Evolutionary conservation across 2,797 vertebrate species (phyloP).

Genomic region (Tauraco hartlaubi): DNA sequence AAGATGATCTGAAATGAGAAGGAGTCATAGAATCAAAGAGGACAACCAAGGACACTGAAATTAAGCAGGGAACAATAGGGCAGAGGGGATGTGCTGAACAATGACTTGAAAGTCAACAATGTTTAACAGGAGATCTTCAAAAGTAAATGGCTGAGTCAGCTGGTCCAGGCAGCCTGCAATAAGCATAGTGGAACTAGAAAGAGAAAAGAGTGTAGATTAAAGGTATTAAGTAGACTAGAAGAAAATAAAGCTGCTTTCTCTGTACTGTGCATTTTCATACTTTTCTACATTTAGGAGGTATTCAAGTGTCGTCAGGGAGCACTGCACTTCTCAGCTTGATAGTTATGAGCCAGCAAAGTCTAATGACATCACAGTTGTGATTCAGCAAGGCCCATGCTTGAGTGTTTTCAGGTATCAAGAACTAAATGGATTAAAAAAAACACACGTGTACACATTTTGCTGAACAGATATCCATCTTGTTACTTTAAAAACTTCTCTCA

Average conservation of each 20-base stretch:
- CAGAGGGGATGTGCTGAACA: background rate
- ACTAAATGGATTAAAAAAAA: background rate
- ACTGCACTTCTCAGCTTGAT: fast-evolving
- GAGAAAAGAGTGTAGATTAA: background rate
- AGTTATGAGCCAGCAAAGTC: background rate
- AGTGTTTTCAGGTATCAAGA: background rate
- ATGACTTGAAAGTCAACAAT: background rate
- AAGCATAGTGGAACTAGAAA: background rate
- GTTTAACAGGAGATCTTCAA: background rate
- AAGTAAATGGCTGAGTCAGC: background rate
- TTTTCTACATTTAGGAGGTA: background rate
- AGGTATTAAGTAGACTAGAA: background rate
- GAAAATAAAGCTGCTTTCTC: background rate
- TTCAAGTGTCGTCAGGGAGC: background rate
- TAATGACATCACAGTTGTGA: background rate
- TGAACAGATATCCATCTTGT: background rate
- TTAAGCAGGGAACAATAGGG: background rate
- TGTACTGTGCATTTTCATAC: background rate
- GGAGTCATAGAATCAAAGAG: background rate
- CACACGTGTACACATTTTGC: background rate
- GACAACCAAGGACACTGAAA: background rate
- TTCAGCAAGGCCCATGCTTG: background rate
- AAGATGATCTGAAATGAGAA: conserved; percentile 8
- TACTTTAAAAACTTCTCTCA: background rate
- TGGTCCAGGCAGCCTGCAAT: background rate